Conservation (phyloP, 2,113 vertebrate species). For the Mirza zaza region DNA sequence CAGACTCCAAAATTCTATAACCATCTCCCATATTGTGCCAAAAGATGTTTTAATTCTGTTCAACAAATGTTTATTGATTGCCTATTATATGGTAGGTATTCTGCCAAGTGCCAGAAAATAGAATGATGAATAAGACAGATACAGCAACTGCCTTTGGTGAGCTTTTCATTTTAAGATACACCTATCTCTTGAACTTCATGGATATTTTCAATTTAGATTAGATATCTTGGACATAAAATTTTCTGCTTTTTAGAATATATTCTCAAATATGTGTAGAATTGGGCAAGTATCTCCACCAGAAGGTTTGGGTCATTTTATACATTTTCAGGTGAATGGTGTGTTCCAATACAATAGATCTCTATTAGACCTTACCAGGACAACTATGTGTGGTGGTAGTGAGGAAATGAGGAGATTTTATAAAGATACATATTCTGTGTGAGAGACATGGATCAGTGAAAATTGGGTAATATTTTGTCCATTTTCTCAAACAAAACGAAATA, state of each 20-base stretch:
- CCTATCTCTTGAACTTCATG: not conserved
- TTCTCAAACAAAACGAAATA: not conserved
- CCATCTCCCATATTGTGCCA: not conserved
- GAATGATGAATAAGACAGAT: not conserved
- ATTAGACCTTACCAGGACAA: not conserved
- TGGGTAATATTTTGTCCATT: not conserved
- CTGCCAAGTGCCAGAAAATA: not conserved
- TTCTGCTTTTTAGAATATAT: not conserved
- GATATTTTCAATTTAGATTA: slow-evolving; percentile 13
- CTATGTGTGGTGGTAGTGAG: not conserved
- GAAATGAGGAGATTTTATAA: not conserved
- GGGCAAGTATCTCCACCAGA: not conserved
- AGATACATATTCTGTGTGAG: not conserved
- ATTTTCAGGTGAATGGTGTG: not conserved
- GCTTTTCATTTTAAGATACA: not conserved
- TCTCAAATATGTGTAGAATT: not conserved
- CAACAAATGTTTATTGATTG: not conserved
- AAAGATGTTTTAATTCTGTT: not conserved
- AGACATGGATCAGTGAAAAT: not conserved
- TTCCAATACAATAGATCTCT: not conserved
- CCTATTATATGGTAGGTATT: not conserved
- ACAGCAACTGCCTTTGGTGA: not conserved
- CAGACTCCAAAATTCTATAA: not conserved
- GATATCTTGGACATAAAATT: not conserved
- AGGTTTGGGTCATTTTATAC: not conserved